Conservation (phyloP, 2,888 invertebrate genomes). For the Priocnemis perturbator region DNA sequence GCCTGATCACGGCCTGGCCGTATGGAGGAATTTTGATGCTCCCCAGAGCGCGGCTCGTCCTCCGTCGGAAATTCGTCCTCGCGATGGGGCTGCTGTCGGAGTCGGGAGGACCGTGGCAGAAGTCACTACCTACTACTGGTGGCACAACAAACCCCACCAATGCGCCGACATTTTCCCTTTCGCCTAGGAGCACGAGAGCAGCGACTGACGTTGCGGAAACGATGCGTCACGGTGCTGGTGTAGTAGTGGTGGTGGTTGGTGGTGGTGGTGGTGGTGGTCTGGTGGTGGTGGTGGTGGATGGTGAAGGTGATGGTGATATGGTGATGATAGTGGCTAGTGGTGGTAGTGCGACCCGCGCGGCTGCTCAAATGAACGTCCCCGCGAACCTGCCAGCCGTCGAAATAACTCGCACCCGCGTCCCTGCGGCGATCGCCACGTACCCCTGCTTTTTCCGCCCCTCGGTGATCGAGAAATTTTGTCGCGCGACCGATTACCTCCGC, state of each 20-base stretch:
- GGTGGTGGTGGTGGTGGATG: too few relatives aligned
- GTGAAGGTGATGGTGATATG: too few relatives aligned
- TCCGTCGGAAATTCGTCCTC: conserved; percentile 46
- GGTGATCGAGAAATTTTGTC: too few relatives aligned
- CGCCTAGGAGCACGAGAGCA: conserved; percentile 57
- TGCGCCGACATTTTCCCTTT: conserved; percentile 79
- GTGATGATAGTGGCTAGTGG: too few relatives aligned
- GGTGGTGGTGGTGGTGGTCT: too few relatives aligned
- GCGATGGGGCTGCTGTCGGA: too few relatives aligned
- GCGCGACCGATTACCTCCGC: too few relatives aligned
- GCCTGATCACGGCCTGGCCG: conserved; percentile 29
- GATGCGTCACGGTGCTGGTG: conserved; percentile 60
- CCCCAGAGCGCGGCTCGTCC: conserved; percentile 20
- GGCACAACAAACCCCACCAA: conserved; percentile 74
- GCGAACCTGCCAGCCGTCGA: too few relatives aligned
- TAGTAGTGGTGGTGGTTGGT: too few relatives aligned
- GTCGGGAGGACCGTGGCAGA: conserved; percentile 60
- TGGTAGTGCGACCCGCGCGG: conserved; percentile 17
- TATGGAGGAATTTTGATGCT: conserved; percentile 29
- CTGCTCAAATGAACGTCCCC: conserved; percentile 39
- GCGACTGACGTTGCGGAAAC: conserved; percentile 63
- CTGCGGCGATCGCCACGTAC: too few relatives aligned
- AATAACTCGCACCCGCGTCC: too few relatives aligned
- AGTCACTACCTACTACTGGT: conserved; percentile 70
- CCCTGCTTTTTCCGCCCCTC: too few relatives aligned